These are phyloP conservation scores for Teleogryllus oceanicus DNA, from an alignment of 2,888 invertebrate genomes.

Conservation along the genomic window DNA sequence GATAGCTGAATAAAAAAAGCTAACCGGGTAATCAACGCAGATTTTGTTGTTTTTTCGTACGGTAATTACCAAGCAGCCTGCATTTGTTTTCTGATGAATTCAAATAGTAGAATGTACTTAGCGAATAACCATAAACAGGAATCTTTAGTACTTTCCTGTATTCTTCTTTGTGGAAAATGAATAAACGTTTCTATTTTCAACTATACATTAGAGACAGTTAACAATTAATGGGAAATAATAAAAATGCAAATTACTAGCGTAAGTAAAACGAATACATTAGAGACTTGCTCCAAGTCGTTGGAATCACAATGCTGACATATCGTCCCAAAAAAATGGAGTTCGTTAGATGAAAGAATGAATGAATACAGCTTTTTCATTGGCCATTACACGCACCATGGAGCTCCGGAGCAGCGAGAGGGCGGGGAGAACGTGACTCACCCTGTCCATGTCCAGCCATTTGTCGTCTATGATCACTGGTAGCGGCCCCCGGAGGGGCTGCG, in stretches of 20 bases:
- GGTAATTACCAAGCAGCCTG: not conserved
- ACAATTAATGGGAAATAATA: too few species aligned
- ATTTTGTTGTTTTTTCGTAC: not conserved
- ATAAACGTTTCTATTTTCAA: too few species aligned
- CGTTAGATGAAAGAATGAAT: constrained; percentile 1
- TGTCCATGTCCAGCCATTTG: not conserved
- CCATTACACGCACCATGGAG: not conserved
- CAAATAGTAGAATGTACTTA: too few species aligned
- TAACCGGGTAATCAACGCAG: not conserved
- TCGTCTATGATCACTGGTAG: not conserved
- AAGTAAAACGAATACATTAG: too few species aligned
- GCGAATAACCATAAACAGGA: too few species aligned
- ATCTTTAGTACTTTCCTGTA: too few species aligned
- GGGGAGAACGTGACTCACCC: not conserved
- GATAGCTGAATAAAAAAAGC: not conserved
- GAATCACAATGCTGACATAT: constrained; percentile 18
- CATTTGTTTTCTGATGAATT: too few species aligned
- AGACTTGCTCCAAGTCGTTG: not conserved
- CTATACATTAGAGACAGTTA: too few species aligned
- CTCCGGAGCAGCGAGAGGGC: not conserved
- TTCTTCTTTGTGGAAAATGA: too few species aligned
- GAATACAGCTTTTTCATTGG: constrained; percentile 1
- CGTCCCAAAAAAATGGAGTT: not conserved
- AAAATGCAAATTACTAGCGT: too few species aligned
- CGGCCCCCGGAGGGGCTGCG: not conserved